These are phyloP conservation scores for Callyntrura guangdongensis DNA, from an alignment of 2,888 invertebrate genomes.

Conservation along the genomic window DNA sequence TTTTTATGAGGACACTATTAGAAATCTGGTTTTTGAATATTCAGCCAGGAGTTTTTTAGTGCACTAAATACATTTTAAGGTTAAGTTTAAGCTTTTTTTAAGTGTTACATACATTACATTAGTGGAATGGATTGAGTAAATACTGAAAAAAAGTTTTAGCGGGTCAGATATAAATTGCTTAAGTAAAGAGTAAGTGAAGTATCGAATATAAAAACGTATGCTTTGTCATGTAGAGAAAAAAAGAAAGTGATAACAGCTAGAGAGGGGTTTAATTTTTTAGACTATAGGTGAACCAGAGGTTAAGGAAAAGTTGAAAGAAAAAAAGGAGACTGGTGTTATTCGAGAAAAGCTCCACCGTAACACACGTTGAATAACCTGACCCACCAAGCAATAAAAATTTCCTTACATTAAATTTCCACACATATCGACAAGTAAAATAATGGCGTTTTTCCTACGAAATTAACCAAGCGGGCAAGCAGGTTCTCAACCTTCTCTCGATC, in stretches of 20 bases:
- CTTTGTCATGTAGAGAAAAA: not conserved
- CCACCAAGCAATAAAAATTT: conserved; percentile 78
- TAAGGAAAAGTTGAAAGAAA: not conserved
- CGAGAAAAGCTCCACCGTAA: too few species aligned
- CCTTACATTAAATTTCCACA: conserved; percentile 76
- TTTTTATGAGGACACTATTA: too few species aligned
- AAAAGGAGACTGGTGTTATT: conserved; percentile 73
- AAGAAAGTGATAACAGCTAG: not conserved
- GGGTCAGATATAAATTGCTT: too few species aligned
- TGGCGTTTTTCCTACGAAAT: conserved; percentile 78
- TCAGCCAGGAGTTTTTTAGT: too few species aligned
- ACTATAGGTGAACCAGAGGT: conserved; percentile 28
- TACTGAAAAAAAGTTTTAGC: too few species aligned
- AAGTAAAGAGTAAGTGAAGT: too few species aligned
- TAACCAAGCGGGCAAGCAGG: conserved; percentile 82
- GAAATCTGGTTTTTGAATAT: too few species aligned
- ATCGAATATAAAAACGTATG: too few species aligned
- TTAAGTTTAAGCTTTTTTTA: too few species aligned
- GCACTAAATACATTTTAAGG: too few species aligned
- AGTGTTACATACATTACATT: too few species aligned
- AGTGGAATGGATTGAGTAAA: too few species aligned
- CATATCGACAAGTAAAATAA: conserved; percentile 77
- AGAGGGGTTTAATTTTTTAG: not conserved
- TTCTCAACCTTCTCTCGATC: conserved; percentile 79
- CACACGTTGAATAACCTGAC: conserved; percentile 63